Base-by-base conservation (phyloP, 2,113 vertebrate species). In the Coracopsis vasa region DNA sequence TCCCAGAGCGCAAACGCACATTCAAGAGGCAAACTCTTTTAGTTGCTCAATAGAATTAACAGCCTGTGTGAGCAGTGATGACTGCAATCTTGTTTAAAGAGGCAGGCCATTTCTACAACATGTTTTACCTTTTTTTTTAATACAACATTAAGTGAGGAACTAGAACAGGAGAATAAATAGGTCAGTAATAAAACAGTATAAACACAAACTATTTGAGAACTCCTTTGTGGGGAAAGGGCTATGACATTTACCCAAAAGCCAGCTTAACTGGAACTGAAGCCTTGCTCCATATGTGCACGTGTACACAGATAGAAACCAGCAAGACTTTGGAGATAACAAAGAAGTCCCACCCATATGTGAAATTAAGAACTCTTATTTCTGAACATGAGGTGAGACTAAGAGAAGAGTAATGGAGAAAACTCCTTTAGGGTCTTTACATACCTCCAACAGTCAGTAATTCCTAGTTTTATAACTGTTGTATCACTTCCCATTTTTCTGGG, bases 11-110 rank as follows among this genome's bases (percentile, higher is more conserved):
- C 35, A 53, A 16, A 79, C 29, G 17, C 73, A 42, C 3, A 2
- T 5, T 64, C 19, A 48, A 4, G 0, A 33, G 24, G 44, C 8
- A 21, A 2, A 0, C 25, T 45, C 44, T 21, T 64, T 16, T 11
- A 53, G 27, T 48, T 6, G 19, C 13, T 28, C 58, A n/a, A 51
- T 7, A 45, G 33, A 35, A 72, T 12, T 16, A 33, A 24, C 20
- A 28, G n/a, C 27, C n/a, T 10, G 29, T 5, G 13, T 11, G 10
- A 37, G 6, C 10, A 47, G 29, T 2, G 13, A 51, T 35, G 20
- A 45, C 60, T 39, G 24, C n/a, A 41, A 51, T 53, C 16, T 3
- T 10, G 10, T 28, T 41, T 45, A 31, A 35, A 66, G 27, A 18
- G 2, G 1, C 16, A 80, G 65, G 58, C 9, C 1, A n/a, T 13